Percentiles rank a stretch among this genome's conserved stretches.
Conservation (phyloP, 2,797 vertebrate species). For the Streptopelia turtur region DNA sequence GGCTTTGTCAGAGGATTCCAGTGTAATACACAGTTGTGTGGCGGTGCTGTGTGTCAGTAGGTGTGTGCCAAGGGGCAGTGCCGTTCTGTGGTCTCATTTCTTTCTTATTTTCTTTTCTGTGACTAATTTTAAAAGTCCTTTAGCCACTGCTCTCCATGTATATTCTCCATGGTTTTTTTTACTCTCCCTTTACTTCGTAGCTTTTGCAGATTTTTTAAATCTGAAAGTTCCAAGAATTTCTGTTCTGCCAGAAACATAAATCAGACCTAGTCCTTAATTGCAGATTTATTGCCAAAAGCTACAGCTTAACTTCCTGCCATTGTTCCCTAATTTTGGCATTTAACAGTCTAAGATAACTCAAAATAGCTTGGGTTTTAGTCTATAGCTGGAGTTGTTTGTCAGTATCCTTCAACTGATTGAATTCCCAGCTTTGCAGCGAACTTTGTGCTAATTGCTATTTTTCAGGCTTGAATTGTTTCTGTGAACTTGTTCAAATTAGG, state of each 20-base stretch:
- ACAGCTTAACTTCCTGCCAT: constrained; percentile 68
- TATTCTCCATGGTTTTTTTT: not conserved
- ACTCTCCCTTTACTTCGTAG: not conserved
- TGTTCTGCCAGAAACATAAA: constrained; percentile 39
- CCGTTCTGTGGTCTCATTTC: not conserved
- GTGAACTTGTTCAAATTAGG: not conserved
- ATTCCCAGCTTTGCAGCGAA: not conserved
- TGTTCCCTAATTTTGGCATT: constrained; percentile 64
- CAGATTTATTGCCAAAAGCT: constrained; percentile 68
- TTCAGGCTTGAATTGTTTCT: not conserved
- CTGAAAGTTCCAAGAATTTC: constrained; percentile 34
- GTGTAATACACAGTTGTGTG: not conserved
- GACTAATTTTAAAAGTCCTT: not conserved
- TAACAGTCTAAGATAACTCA: constrained; percentile 22
- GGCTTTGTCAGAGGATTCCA: not conserved
- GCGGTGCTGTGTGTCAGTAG: not conserved
- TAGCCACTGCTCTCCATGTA: not conserved
- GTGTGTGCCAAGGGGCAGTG: not conserved
- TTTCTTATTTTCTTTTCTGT: not conserved
- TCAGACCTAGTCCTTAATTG: constrained; percentile 55
- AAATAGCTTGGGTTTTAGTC: constrained; percentile 49
- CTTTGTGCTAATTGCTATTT: not conserved
- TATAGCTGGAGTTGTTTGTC: constrained; percentile 45
- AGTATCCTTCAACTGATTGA: not conserved
- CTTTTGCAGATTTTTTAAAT: constrained; percentile 34